Conservation (phyloP, 2,113 vertebrate genomes). For the Megaptera novaeangliae region DNA sequence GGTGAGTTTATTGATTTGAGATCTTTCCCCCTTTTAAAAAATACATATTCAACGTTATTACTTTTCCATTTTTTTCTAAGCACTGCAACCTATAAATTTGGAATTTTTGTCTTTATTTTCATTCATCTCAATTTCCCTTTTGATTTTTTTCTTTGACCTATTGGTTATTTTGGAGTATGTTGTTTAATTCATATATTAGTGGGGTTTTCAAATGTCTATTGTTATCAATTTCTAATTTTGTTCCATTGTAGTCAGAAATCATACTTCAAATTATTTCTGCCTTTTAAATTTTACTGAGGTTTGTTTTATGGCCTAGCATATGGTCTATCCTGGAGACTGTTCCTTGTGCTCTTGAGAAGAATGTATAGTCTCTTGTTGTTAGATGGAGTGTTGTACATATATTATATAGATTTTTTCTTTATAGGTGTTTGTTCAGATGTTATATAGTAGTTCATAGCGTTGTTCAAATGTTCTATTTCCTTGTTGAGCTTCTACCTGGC, state of each 20-base stretch:
- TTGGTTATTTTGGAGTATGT: neutral
- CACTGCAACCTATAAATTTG: neutral
- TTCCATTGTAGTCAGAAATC: neutral
- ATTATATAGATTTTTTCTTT: neutral
- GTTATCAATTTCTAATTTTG: neutral
- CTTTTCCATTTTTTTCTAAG: neutral
- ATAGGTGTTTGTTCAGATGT: neutral
- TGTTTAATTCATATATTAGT: neutral
- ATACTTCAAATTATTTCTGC: neutral
- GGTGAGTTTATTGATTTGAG: neutral
- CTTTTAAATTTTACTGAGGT: neutral
- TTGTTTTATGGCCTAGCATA: neutral
- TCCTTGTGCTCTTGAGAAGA: neutral
- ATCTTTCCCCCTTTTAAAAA: neutral
- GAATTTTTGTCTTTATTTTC: neutral
- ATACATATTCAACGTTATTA: neutral
- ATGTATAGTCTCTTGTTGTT: neutral
- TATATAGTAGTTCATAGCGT: neutral
- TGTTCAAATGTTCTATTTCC: neutral
- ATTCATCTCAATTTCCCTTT: neutral
- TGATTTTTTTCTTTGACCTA: neutral
- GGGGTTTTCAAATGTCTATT: neutral
- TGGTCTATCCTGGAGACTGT: neutral
- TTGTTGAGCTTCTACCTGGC: neutral
- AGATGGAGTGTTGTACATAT: neutral